phyloP scores from a whole-genome alignment of 1,140 invertebrate species.

The Grapholita molesta region DNA sequence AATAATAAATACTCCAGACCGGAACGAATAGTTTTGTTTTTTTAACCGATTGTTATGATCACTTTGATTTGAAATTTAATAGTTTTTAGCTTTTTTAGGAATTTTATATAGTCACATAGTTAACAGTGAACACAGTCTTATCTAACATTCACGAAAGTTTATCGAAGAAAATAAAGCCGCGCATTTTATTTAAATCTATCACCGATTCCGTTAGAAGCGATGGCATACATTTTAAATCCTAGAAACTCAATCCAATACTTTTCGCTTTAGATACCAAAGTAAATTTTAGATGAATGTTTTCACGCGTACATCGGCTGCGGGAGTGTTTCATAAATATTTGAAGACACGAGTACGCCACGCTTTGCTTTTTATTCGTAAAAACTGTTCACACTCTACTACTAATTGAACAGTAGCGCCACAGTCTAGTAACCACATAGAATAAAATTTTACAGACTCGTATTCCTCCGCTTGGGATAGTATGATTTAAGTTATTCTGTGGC shows the following conservation, averaged over 20 bases:
- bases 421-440: not conserved
- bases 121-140: not conserved
- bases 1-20: too few species aligned
- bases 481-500: slow-evolving; percentile 8
- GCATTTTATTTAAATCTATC: not conserved
- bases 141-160: not conserved
- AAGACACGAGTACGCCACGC: slow-evolving; percentile 20
- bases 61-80: too few species aligned
- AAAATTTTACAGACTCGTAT: not conserved
- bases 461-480: not conserved
- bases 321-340: slow-evolving; percentile 38
- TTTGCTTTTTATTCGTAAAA: slow-evolving; percentile 25
- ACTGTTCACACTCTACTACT: not conserved
- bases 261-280: not conserved
- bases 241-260: slow-evolving; percentile 4
- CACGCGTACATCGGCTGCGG: not conserved
- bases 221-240: not conserved
- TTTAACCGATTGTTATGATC: too few species aligned
- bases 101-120: too few species aligned
- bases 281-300: slow-evolving; percentile 18
- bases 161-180: not conserved
- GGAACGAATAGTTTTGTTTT: too few species aligned
- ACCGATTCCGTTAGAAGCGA: not conserved
- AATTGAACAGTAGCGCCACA: not conserved
- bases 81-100: too few species aligned